These are phyloP conservation scores for Synanceia verrucosa DNA, from an alignment of 2,797 vertebrate genomes.

Conservation along the genomic window DNA sequence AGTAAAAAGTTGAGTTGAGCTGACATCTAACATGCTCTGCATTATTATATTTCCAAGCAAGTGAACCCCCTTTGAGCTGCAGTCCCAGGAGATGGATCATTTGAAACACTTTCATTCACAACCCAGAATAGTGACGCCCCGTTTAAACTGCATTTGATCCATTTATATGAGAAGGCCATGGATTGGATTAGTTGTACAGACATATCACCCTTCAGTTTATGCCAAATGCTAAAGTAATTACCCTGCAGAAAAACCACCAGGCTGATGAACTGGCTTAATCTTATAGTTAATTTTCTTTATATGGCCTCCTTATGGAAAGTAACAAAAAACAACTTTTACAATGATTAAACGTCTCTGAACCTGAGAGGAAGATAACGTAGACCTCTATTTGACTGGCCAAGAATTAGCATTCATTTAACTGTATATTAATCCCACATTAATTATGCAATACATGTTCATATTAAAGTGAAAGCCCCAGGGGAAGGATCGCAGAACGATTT, in stretches of 20 bases:
- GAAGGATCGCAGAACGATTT: background rate
- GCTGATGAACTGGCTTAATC: background rate
- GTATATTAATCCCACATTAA: background rate
- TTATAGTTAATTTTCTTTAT: background rate
- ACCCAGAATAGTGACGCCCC: background rate
- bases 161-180: background rate
- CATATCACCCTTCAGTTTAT: background rate
- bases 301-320: background rate
- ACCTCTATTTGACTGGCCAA: background rate
- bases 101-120: background rate
- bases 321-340: background rate
- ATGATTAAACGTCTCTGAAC: background rate
- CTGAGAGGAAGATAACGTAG: background rate
- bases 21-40: constrained; percentile 1
- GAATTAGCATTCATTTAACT: background rate
- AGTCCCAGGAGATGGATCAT: background rate
- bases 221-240: background rate
- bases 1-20: constrained; percentile 2
- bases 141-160: background rate
- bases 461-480: background rate
- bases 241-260: background rate
- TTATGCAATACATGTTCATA: background rate
- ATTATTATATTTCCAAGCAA: background rate
- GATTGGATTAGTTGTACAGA: background rate
- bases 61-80: background rate